Evolutionary conservation across 2,888 invertebrate species (phyloP).

Genomic region (Stenichneumon culpator): DNA sequence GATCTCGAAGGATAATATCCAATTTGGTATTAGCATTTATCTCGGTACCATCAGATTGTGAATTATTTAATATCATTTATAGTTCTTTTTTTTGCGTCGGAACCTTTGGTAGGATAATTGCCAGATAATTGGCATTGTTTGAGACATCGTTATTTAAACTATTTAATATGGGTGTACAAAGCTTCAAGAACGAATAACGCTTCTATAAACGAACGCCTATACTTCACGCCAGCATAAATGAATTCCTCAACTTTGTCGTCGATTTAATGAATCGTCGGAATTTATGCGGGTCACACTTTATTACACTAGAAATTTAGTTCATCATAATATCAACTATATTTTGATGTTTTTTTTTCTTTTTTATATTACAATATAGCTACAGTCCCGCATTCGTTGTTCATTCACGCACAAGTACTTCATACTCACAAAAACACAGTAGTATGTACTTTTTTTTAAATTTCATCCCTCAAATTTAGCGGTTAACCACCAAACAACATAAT

Average conservation of each 20-base stretch:
- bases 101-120: conserved; percentile 65
- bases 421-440: conserved; percentile 49
- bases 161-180: conserved; percentile 63
- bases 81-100: conserved; percentile 40
- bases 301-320: conserved; percentile 56
- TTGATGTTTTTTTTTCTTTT: conserved; percentile 51
- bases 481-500: conserved; percentile 35
- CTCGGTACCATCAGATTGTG: conserved; percentile 42
- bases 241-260: conserved; percentile 30
- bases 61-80: conserved; percentile 31
- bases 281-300: conserved; percentile 51
- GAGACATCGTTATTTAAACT: conserved; percentile 61
- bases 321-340: conserved; percentile 72
- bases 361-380: conserved; percentile 79
- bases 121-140: conserved; percentile 57
- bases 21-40: conserved; percentile 31
- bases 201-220: conserved; percentile 59
- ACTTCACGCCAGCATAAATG: conserved; percentile 35
- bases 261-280: conserved; percentile 53
- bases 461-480: conserved; percentile 30
- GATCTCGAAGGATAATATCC: conserved; percentile 29
- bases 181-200: conserved; percentile 65
- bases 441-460: conserved; percentile 24
- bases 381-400: conserved; percentile 68
- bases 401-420: conserved; percentile 60